Percentiles rank a stretch among this genome's conserved stretches.
These are phyloP conservation scores for Enteromius radiatus DNA, from an alignment of 2,797 vertebrate species.

Conservation along the genomic window DNA sequence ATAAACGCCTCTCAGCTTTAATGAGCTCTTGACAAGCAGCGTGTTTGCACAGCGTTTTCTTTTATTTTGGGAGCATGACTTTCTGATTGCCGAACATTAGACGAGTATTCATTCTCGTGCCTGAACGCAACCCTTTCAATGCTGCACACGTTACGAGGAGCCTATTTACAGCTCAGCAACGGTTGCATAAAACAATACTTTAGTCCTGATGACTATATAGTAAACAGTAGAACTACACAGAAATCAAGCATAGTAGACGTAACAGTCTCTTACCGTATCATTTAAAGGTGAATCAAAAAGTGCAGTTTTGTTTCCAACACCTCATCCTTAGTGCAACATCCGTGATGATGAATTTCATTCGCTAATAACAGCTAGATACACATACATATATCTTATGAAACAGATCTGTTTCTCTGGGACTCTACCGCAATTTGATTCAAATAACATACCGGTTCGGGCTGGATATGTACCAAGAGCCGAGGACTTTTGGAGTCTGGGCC, in stretches of 20 bases:
- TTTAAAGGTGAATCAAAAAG: conserved; percentile 29
- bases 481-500: conserved; percentile 32
- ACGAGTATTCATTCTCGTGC: conserved; percentile 68
- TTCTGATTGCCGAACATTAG: conserved; percentile 76
- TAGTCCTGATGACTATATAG: conserved; percentile 7
- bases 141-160: conserved; percentile 7
- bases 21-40: conserved; percentile 77
- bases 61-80: conserved; percentile 68
- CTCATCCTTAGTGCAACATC: conserved; percentile 12
- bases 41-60: conserved; percentile 73
- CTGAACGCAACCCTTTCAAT: conserved; percentile 62
- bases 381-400: not conserved
- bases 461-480: conserved; percentile 39
- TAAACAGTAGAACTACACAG: conserved; percentile 32
- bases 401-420: conserved; percentile 10
- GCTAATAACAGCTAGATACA: conserved; percentile 8
- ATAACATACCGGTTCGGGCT: conserved; percentile 33
- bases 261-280: conserved; percentile 43
- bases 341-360: conserved; percentile 1
- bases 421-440: conserved; percentile 28
- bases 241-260: conserved; percentile 14
- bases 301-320: conserved; percentile 13
- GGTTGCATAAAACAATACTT: conserved; percentile 22
- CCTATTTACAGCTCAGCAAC: conserved; percentile 29
- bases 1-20: conserved; percentile 73